Percentiles rank a stretch among this genome's conserved stretches.
These are phyloP conservation scores for Schizaphis graminum DNA, from an alignment of 2,888 invertebrate species.

Conservation along the genomic window DNA sequence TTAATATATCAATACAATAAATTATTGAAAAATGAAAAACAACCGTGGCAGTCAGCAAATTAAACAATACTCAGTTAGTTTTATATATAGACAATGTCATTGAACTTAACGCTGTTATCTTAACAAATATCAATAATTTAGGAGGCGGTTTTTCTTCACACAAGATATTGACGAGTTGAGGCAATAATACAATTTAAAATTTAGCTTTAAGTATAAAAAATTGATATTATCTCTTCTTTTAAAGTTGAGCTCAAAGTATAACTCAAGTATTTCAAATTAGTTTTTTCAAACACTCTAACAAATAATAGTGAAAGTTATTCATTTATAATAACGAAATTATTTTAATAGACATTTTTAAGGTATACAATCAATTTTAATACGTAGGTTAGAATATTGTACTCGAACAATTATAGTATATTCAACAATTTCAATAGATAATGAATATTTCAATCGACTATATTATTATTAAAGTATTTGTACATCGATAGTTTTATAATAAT, in stretches of 20 bases:
- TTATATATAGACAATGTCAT: neutral
- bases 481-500: neutral
- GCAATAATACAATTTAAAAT: neutral
- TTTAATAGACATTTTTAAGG: neutral
- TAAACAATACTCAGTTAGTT: neutral
- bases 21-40: neutral
- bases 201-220: neutral
- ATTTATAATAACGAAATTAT: neutral
- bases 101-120: neutral
- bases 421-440: neutral
- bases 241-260: neutral
- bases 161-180: neutral
- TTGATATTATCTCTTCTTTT: neutral
- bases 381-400: neutral
- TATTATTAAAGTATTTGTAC: no score
- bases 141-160: neutral
- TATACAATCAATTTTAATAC: neutral
- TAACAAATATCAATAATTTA: neutral
- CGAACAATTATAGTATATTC: neutral
- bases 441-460: neutral
- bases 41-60: neutral
- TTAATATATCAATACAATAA: neutral
- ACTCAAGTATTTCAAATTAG: neutral
- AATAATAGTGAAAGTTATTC: neutral
- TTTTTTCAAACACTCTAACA: neutral